Percentiles rank a stretch among this genome's conserved stretches.
phyloP scores from a whole-genome alignment of 2,113 vertebrate genomes.

The Plotosus lineatus region DNA sequence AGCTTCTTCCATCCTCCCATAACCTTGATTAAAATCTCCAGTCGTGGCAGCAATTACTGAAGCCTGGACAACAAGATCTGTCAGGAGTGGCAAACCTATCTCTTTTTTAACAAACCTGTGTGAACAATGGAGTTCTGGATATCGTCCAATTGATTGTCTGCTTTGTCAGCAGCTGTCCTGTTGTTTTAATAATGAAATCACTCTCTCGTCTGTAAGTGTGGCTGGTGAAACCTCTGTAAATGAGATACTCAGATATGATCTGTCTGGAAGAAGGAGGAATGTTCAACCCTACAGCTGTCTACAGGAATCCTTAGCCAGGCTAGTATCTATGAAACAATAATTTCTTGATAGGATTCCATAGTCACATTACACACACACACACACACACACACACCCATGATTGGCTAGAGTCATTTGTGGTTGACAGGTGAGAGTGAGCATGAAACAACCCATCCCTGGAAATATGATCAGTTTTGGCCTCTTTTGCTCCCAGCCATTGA shows the following conservation, averaged over 20 bases:
- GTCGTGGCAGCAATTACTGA: slow-evolving; percentile 34
- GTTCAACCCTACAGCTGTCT: background rate
- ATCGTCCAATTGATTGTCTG: slow-evolving; percentile 4
- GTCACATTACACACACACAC: no score
- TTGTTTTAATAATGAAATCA: slow-evolving; percentile 29
- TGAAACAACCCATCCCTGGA: no score
- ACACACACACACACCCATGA: no score
- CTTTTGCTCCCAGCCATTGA: no score
- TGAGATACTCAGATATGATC: slow-evolving; percentile 17
- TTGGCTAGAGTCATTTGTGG: no score
- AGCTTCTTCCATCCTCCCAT: slow-evolving; percentile 8
- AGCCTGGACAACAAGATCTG: slow-evolving; percentile 4
- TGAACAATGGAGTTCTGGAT: background rate
- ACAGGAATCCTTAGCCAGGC: background rate
- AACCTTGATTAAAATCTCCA: slow-evolving; percentile 37
- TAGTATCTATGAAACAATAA: background rate
- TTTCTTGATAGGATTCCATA: no score
- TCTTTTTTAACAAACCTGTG: background rate
- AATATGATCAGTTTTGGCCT: no score
- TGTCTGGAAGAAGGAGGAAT: background rate
- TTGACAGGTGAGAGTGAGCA: no score
- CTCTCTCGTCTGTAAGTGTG: background rate
- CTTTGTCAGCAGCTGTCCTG: slow-evolving; percentile 37
- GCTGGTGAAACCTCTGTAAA: background rate
- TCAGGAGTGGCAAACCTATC: background rate